Base-by-base conservation (phyloP, 2,113 vertebrate genomes). In the Campylorhamphus procurvoides region DNA sequence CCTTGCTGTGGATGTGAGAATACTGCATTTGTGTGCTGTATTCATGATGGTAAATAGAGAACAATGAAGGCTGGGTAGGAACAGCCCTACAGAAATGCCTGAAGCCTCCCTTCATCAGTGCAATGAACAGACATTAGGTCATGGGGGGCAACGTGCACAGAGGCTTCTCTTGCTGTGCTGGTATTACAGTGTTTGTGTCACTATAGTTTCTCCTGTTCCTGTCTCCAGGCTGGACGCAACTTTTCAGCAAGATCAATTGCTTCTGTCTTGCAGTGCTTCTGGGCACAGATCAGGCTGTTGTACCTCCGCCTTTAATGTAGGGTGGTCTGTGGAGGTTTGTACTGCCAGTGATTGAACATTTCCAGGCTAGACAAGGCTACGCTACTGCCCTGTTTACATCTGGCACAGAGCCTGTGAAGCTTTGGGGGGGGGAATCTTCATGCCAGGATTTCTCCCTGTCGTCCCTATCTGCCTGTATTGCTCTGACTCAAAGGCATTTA, bases 381-480 rank as follows among this genome's bases (percentile, higher is more conserved):
- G 44, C 55, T 37, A 22, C 37, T 69, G 68, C 33, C 37, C 29
- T 56, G 31, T 72, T 93, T 87, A 79, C 12, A 18, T 79, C 81
- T 90, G 84, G 73, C 80, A 67, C 23, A 14, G 59, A 71, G 76
- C 74, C 78, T 10, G 3, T 37, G 66, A 82, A 52, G 60, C 53
- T 87, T 6, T n/a, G n/a, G n/a, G 37, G 3, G 10, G 27, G n/a
- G 20, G 7, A 77, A 44, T 76, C 49, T 73, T 80, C 62, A 28
- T 66, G 90, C 71, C 58, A 27, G 79, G n/a, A 13, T 79, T 93
- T 91, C 71, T 94, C 56, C 24, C 50, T 89, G 93, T 47, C 69
- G 33, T 81, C 89, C 55, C 73, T 78, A 55, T 47, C 64, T 95
- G 55, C 55, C 52, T 52, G 12, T 24, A 18, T 14, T 74, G 60